These are phyloP conservation scores for Lysandra bellargus DNA, from an alignment of 2,888 invertebrate genomes.

Conservation along the genomic window DNA sequence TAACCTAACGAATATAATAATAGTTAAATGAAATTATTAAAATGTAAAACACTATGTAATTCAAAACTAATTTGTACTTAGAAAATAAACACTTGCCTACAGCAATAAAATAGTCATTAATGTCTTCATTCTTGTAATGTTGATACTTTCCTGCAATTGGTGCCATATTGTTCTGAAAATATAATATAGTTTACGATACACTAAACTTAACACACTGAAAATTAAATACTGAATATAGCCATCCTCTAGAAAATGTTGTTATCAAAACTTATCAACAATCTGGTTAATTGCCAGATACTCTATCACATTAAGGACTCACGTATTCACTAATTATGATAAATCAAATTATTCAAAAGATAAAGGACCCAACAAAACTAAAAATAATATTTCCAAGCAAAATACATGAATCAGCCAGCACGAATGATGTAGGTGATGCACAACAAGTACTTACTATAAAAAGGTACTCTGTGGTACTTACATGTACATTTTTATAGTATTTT, in stretches of 20 bases:
- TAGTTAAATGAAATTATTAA: too few species aligned
- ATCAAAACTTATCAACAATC: conserved; percentile 18
- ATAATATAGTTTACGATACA: background rate
- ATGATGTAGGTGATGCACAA: background rate
- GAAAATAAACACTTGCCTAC: conserved; percentile 71
- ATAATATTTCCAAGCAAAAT: background rate
- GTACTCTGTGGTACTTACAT: too few species aligned
- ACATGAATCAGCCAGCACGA: background rate
- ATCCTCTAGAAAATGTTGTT: background rate
- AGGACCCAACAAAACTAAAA: background rate
- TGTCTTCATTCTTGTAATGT: conserved; percentile 83
- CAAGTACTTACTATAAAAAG: too few species aligned
- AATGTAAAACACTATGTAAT: too few species aligned
- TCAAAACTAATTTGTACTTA: background rate
- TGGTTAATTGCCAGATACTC: background rate
- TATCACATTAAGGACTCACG: conserved; percentile 14
- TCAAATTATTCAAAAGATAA: background rate
- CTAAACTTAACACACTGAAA: background rate
- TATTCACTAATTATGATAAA: conserved; percentile 20
- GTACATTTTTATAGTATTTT: background rate
- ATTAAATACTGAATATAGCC: background rate
- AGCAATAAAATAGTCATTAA: conserved; percentile 83
- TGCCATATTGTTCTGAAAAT: conserved; percentile 64
- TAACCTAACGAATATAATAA: too few species aligned
- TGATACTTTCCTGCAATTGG: conserved; percentile 82